Evolutionary conservation across 2,797 vertebrate genomes (phyloP), one percentile per base, ranked within the genome.

Genomic region (Poeciliopsis turneri): DNA sequence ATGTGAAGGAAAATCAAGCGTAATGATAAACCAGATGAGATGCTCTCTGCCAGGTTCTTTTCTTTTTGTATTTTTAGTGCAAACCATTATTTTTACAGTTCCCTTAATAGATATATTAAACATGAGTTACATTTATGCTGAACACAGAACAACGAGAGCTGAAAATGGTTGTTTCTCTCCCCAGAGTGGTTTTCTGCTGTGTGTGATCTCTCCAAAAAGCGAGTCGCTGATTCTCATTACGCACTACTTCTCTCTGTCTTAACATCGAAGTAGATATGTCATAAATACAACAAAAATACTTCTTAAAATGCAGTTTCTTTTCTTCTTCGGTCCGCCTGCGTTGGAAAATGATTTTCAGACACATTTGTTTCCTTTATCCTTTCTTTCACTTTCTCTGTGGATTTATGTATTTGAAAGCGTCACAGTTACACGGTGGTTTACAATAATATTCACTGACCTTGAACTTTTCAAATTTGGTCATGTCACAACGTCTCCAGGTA

Each of bases 61-160:
- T 70, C n/a, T 59, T 55, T 81, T 75, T 9, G 39, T 28, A n/a
- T 74, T 82, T 80, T 76, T 59, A 71, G 33, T 30, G 41, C 25
- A 49, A 78, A 51, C 79, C 68, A 72, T 82, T 79, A 69, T 77
- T 78, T 85, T 82, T 77, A 81, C 77, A 82, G 49, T 75, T 25
- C 9, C 28, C 30, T 45, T 79, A 78, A 89, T 88, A 80, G 87
- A 87, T 78, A 46, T 75, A 55, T 80, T 75, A 79, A 87, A 81
- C 74, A 82, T 61, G 51, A 75, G 49, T 68, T 80, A 79, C 78
- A 87, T 72, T 79, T 71, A 61, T 46, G 66, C 51, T 82, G 46
- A 82, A 87, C 77, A 73, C 79, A 83, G 78, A 53, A 87, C 78
- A 82, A 66, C 30, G 33, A 11, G 53, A 80, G 59, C 76, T 77